These are phyloP conservation scores for Cantharis rufa DNA, from an alignment of 2,888 invertebrate genomes.

Conservation along the genomic window DNA sequence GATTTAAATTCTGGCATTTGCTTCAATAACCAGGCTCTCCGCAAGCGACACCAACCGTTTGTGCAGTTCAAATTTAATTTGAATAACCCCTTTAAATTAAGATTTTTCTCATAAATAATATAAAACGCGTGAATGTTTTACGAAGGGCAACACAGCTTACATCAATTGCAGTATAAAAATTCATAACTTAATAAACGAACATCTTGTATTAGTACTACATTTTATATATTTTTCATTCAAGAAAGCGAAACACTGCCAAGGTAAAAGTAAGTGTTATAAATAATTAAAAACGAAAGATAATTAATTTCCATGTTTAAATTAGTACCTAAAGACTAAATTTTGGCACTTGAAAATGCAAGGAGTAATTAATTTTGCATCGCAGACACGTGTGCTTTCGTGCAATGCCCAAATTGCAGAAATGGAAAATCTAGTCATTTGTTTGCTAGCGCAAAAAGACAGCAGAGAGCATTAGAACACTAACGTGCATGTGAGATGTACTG, in stretches of 20 bases:
- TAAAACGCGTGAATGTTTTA: not conserved
- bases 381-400: not conserved
- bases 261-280: not conserved
- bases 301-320: not conserved
- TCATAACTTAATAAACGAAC: not conserved
- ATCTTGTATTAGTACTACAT: not conserved
- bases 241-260: not conserved
- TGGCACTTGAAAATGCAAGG: not conserved
- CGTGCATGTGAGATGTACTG: not conserved
- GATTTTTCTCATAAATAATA: not conserved
- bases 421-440: not conserved
- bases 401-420: not conserved
- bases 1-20: not conserved
- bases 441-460: not conserved
- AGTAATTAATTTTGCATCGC: not conserved
- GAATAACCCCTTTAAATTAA: not conserved
- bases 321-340: not conserved
- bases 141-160: not conserved
- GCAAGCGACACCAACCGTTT: not conserved
- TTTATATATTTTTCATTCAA: not conserved
- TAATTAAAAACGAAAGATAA: not conserved
- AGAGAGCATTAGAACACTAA: not conserved
- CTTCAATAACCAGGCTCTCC: not conserved
- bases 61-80: not conserved
- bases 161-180: not conserved